Base-by-base conservation (phyloP, 2,113 vertebrate genomes). In the Galbula dea region DNA sequence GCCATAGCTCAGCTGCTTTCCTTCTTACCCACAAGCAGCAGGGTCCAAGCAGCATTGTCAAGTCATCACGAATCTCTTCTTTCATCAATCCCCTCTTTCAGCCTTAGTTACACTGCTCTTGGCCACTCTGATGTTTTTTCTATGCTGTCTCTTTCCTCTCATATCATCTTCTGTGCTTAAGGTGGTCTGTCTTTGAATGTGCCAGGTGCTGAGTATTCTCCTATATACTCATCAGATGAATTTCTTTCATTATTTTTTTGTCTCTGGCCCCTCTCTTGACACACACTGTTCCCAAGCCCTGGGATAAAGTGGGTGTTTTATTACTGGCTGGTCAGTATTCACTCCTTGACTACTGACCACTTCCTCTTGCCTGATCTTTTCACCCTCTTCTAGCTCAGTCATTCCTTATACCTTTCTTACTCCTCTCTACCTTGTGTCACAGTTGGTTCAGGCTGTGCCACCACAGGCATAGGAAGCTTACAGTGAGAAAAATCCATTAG, bases 11-110 rank as follows among this genome's bases (percentile, higher is more conserved):
- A 43, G 32, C 14, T 46, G 34, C 19, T 67, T 46, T 43, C 27
- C 51, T 39, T 27, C 18, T 75, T 46, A 52, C 19, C 26, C 0
- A 0, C 48, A 39, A 55, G 36, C 0, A 2, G n/a, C 39, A 73
- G 48, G 8, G 39, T 15, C 69, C 16, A 71, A 66, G 24, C 30
- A 71, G 20, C 22, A 36, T 37, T 41, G 15, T 15, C 78, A 37
- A 49, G 39, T 58, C 6, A 1, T 85, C 30, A 9, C 0, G 6
- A 76, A 11, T 89, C 37, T 37, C 11, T 65, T 37, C 11, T 65
- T 88, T 80, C 59, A 48, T 6, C 32, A 4, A 55, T 69, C 14
- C 12, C 5, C 11, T 59, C 63, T 73, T 78, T 76, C 41, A 62
- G 21, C 10, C 6, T 73, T 82, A 41, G 58, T 45, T 52, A 37